Evolutionary conservation across 2,888 invertebrate species (phyloP), one percentile per base, ranked within the genome.

Genomic region (Rhagophthalmus giganteus): DNA sequence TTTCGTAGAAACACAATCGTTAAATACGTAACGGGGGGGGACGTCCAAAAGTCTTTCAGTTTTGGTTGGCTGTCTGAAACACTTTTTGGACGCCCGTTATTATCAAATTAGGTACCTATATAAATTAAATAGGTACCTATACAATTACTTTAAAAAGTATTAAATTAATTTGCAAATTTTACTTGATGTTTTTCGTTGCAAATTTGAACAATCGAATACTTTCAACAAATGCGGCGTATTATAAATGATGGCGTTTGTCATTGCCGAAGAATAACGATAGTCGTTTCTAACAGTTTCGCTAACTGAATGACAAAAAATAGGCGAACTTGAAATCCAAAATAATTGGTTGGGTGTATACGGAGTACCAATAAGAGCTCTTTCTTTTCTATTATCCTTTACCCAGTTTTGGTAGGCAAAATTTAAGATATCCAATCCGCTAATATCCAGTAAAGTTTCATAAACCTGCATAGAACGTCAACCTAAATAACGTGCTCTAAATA

Each of bases 361-460:
- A 9, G 27, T 15, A 10, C 28, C 39, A 7, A 9, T n/a, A n/a
- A 39, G 16, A n/a, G 6, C 10, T 1, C 2, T 1, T 30, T 39
- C 39, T 30, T n/a, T 10, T 16, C 10, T 10, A 16, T 28, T 39
- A 4, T 1, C 10, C n/a, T 39, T 28, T 2, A 10, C 11, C 30
- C 28, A 39, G 4, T 13, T 15, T 16, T 39, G 7, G 14, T 39
- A 39, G n/a, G 30, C 15, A 1, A 13, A 30, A 15, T 39, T 15
- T 8, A 30, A 13, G 10, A 30, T 12, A 12, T 12, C 8, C 2
- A 26, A 10, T 2, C 37, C 37, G 1, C 8, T 12, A 8, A 20
- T 96, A 95, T 58, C 94, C 83, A 59, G 37, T 12, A 10, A 37
- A 20, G 12, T 9, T 13, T 9, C 12, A 13, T 2, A 10, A 7